A percentile compares a stretch with the other conserved stretches of the same genome.
Conservation (phyloP, 2,888 invertebrate species). For the Spisula solida region DNA sequence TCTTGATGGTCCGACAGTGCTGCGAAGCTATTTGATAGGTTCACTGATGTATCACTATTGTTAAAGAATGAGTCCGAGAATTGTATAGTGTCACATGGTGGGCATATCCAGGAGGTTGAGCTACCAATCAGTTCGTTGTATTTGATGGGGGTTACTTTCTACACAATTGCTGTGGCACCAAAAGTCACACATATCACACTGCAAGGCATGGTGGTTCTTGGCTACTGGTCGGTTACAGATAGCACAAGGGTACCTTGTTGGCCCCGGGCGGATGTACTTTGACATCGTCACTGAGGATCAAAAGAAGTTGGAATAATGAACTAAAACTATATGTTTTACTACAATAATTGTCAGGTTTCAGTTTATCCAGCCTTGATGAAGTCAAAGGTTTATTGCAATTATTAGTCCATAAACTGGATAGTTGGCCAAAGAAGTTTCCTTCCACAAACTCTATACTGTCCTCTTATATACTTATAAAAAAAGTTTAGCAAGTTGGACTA, state of each 20-base stretch:
- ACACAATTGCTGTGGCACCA: conserved; percentile 55
- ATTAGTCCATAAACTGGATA: too few species aligned
- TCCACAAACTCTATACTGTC: too few species aligned
- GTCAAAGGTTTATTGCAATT: too few species aligned
- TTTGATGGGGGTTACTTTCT: conserved; percentile 32
- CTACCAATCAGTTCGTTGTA: conserved; percentile 48
- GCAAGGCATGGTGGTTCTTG: conserved; percentile 38
- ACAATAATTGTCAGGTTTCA: too few species aligned
- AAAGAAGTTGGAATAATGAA: conserved; percentile 32
- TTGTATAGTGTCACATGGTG: conserved; percentile 44
- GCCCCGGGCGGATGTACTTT: conserved; percentile 34
- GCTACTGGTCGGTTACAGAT: conserved; percentile 42
- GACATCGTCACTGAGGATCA: conserved; percentile 45
- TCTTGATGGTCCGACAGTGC: conserved; percentile 32
- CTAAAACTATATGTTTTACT: neutral
- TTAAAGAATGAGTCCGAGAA: conserved; percentile 46
- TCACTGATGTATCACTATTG: neutral
- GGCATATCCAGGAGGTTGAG: conserved; percentile 43
- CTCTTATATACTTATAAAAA: too few species aligned
- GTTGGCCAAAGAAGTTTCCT: too few species aligned
- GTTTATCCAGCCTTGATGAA: too few species aligned
- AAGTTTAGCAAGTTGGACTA: too few species aligned
- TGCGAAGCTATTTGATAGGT: too few species aligned
- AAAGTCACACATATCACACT: conserved; percentile 46
- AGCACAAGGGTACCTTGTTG: conserved; percentile 18